Base-by-base conservation (phyloP, 2,888 invertebrate species). In the Mimas tiliae region DNA sequence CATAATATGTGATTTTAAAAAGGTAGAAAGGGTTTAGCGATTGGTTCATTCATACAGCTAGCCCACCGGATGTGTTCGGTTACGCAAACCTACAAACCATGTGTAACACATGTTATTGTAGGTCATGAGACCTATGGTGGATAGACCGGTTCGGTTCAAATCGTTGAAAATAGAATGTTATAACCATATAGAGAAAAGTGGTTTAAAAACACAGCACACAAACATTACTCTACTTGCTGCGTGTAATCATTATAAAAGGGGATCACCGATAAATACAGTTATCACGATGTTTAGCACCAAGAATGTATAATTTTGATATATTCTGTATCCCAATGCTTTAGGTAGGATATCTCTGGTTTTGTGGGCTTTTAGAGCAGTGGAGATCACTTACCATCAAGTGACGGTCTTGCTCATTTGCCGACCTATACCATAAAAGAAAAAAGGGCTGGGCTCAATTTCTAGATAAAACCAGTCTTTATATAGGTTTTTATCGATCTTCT, bases 121-220 rank as follows among this genome's bases (percentile, higher is more conserved):
- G 89, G 90, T 90, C 91, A 90, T 67, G 74, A 82, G 71, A 75
- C 78, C 76, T 80, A 78, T 74, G 77, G 82, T 71, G 71, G 76
- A 72, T 70, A 9, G 72, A 89, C 89, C 88, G 85, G 90, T 89
- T 83, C 70, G 66, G 55, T 63, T 74, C 73, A 47, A 64, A 67
- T 38, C 55, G 47, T 8, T 27, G 9, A 19, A 53, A 53, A 47
- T 65, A 47, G 55, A 19, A 47, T 50, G 58, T 58, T 42, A 34
- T 6, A n/a, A 42, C 58, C 42, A 42, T 58, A 19, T 58, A 58
- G 16, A 58, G 58, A 42, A 19, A 42, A 42, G 50, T 50, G 9
- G 12, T 55, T 38, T 34, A n/a, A 55, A 34, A 55, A 55, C 14
- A 45, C 38, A 6, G n/a, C n/a, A 55, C 16, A n/a, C n/a, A 55